Percentiles rank a stretch among this genome's conserved stretches.
Conservation (phyloP, 1,140 invertebrate species). For the Diprion similis region DNA sequence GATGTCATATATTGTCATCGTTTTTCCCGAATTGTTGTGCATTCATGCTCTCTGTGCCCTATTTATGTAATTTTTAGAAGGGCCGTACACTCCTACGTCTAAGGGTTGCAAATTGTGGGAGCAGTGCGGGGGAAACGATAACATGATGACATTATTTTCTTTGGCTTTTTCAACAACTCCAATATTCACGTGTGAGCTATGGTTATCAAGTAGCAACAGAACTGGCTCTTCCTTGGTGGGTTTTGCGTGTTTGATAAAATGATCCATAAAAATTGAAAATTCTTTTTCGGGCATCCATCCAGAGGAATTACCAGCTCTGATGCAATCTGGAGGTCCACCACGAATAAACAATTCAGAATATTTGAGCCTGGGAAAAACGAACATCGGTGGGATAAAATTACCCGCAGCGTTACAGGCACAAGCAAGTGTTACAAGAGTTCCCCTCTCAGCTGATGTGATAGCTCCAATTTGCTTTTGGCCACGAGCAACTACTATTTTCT, state of each 20-base stretch:
- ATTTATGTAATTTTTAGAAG: constrained; percentile 40
- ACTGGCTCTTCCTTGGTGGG: constrained; percentile 23
- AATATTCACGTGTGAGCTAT: constrained; percentile 24
- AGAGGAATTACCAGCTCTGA: constrained; percentile 37
- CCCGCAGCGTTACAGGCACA: constrained; percentile 35
- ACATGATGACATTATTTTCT: constrained; percentile 33
- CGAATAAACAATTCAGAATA: constrained; percentile 36
- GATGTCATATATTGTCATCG: constrained; percentile 33
- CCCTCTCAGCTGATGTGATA: constrained; percentile 39
- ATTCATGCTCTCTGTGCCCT: constrained; percentile 28
- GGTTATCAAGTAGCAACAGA: constrained; percentile 31
- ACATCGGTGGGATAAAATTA: constrained; percentile 36
- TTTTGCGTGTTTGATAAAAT: constrained; percentile 27
- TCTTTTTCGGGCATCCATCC: constrained; percentile 43
- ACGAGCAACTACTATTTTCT: too few relatives aligned
- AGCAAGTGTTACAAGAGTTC: constrained; percentile 34
- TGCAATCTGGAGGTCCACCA: constrained; percentile 34
- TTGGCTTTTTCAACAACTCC: constrained; percentile 29
- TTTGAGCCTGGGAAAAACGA: too few relatives aligned
- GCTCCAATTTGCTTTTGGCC: constrained; percentile 39
- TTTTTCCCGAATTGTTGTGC: constrained; percentile 30
- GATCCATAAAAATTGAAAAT: constrained; percentile 39
- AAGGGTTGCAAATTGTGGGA: constrained; percentile 49
- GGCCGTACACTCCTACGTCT: constrained; percentile 42
- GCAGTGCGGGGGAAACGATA: constrained; percentile 46